Conservation (phyloP, 2,113 vertebrate species). For the Antechinus stuartii region DNA sequence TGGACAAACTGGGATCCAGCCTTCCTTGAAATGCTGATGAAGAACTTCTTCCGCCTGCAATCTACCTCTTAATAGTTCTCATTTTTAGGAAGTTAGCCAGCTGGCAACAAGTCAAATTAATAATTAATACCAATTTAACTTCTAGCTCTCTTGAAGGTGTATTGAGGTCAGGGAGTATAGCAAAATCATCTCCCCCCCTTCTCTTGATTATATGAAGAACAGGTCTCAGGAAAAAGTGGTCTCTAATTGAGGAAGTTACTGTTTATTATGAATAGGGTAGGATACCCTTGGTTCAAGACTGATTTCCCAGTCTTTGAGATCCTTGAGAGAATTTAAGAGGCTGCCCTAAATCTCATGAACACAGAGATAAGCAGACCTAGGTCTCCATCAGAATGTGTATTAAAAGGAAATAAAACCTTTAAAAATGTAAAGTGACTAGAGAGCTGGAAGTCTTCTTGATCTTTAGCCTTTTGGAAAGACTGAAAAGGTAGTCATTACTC, state of each 20-base stretch:
- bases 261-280: too few relatives aligned
- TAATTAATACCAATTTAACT: too few relatives aligned
- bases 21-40: neutral
- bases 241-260: too few relatives aligned
- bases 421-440: neutral
- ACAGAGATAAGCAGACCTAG: neutral
- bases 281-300: too few relatives aligned
- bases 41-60: neutral
- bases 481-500: neutral
- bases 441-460: neutral
- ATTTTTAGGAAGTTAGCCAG: too few relatives aligned
- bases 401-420: neutral
- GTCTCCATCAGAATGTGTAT: neutral
- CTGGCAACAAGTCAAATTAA: too few relatives aligned
- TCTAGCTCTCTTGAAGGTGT: too few relatives aligned
- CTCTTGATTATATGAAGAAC: too few relatives aligned
- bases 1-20: neutral
- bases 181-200: too few relatives aligned
- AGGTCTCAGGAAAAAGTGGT: too few relatives aligned
- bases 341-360: neutral
- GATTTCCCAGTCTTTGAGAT: neutral
- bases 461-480: neutral
- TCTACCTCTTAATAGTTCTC: too few relatives aligned
- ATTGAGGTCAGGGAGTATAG: too few relatives aligned
- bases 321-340: neutral